A percentile compares a stretch with the other conserved stretches of the same genome.
These are phyloP conservation scores for Hypotaenidia okinawae DNA, from an alignment of 2,797 vertebrate species.

Conservation along the genomic window DNA sequence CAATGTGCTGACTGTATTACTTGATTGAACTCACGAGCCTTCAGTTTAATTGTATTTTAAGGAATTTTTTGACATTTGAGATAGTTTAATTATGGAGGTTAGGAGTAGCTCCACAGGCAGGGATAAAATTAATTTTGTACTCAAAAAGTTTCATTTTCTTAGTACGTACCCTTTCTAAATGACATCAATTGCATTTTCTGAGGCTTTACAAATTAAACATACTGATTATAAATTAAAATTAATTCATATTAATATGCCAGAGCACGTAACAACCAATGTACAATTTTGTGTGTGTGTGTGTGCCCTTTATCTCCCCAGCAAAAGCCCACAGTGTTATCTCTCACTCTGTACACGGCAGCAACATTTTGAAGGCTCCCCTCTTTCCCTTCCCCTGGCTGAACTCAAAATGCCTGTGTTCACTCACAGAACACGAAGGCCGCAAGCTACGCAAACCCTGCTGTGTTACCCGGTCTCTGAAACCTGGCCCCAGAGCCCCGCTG, in stretches of 20 bases:
- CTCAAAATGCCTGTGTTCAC: background rate
- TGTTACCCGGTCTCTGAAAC: background rate
- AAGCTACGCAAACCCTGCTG: background rate
- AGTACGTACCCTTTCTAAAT: background rate
- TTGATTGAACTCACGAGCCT: background rate
- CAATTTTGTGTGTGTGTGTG: accelerated
- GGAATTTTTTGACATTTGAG: background rate
- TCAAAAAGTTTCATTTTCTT: conserved; percentile 18
- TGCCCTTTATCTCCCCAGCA: background rate
- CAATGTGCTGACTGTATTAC: background rate
- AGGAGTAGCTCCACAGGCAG: background rate
- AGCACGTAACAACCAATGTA: background rate
- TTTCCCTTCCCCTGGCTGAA: background rate
- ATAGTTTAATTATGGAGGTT: background rate
- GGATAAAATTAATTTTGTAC: conserved; percentile 7
- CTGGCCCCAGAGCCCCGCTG: accelerated
- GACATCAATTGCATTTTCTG: conserved; percentile 18
- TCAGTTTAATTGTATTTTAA: background rate
- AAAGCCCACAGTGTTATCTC: background rate
- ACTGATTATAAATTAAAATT: conserved; percentile 50
- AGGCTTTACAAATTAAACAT: conserved; percentile 17
- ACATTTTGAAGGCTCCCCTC: background rate
- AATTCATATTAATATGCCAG: conserved; percentile 4
- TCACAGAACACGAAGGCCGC: background rate
- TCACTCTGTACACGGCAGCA: background rate